Evolutionary conservation across 2,797 vertebrate species (phyloP), one percentile per base, ranked within the genome.

Genomic region (Sebastes steindachneri): DNA sequence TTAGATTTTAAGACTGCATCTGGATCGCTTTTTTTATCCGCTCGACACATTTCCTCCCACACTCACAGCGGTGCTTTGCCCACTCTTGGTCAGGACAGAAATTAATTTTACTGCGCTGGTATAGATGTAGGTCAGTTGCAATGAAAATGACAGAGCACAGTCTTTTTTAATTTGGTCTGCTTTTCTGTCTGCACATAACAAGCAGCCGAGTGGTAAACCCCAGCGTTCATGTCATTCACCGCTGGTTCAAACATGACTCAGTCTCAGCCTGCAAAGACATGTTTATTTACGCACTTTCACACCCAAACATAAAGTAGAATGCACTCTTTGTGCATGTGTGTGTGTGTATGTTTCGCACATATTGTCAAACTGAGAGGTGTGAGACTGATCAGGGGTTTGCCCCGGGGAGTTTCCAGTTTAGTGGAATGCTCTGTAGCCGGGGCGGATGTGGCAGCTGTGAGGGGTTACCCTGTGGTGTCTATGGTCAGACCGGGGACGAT

Each of bases 381-480:
- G 66, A 90, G 66, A 59, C 73, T 66, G 60, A 83, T 84, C 59
- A 25, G 92, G 92, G 93, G 75, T 87, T 93, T 93, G 88, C 93
- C 93, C 76, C 55, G 2, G 94, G 94, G 94, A 91, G 84, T 92
- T 94, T 94, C 94, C 92, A 93, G 74, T 80, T 81, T 75, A 68
- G 78, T 82, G 77, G 84, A 92, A 75, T 77, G 68, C 79, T 59
- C 66, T 83, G 35, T 66, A 57, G 55, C 71, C 4, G 4, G 65
- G 62, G 80, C 60, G 85, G 92, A 93, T 93, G 92, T 94, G 93
- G 92, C 80, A 77, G 85, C 70, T 82, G 67, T 79, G 75, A 85
- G 71, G 86, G 90, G 84, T 92, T 87, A 53, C 75, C 75, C 84
- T 91, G 91, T 68, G 92, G 91, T 86, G 45, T 85, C 51, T 91